Evolutionary conservation across 2,113 vertebrate genomes (phyloP).

Genomic region (Anolis carolinensis): DNA sequence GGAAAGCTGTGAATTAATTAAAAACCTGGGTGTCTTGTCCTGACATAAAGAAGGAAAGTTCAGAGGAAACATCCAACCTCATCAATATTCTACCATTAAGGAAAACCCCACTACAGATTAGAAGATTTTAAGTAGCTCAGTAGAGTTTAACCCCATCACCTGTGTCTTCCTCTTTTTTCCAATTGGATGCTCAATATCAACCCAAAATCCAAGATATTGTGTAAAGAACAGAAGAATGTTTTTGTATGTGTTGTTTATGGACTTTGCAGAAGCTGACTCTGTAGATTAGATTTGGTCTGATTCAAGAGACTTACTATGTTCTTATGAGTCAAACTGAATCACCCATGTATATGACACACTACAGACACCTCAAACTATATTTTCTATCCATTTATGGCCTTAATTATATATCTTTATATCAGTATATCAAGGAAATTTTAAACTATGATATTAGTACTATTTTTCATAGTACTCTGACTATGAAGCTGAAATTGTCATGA

Average conservation of each 20-base stretch:
- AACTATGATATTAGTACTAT: conserved; percentile 14
- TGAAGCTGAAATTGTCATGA: neutral
- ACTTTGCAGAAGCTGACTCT: neutral
- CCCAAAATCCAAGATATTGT: no score
- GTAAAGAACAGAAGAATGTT: neutral
- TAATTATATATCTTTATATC: neutral
- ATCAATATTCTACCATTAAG: no score
- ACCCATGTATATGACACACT: neutral
- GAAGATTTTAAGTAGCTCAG: no score
- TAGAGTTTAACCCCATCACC: no score
- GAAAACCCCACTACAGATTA: no score
- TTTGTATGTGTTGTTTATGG: neutral
- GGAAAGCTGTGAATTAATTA: no score
- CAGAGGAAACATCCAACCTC: no score
- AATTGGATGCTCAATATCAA: no score
- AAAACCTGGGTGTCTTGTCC: no score
- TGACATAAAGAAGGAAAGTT: no score
- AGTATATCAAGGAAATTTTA: conserved; percentile 9
- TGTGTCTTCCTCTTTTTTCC: no score
- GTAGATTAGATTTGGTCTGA: neutral
- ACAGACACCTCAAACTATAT: neutral
- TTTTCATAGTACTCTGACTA: conserved; percentile 12
- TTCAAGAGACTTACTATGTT: neutral
- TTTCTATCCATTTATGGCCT: neutral
- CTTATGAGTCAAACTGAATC: neutral